Percentiles rank a stretch among this genome's conserved stretches.
phyloP scores from a whole-genome alignment of 2,888 invertebrate genomes.

The Adela reaumurella region DNA sequence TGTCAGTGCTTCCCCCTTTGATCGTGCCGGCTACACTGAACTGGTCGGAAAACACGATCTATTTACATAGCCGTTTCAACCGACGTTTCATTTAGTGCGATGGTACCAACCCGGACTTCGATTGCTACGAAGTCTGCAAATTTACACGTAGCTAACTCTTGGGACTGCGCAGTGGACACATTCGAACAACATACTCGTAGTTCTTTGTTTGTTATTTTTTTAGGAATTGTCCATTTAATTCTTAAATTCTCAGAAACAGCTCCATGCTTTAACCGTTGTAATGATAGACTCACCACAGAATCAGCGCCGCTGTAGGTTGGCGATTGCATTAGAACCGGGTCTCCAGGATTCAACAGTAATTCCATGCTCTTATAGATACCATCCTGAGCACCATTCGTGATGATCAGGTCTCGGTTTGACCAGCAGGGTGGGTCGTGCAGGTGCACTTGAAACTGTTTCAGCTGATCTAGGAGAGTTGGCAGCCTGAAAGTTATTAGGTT shows the following conservation, averaged over 20 bases:
- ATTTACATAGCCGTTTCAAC: no score
- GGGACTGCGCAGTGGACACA: no score
- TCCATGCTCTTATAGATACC: conserved; percentile 73
- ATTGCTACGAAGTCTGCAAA: no score
- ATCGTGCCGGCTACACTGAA: no score
- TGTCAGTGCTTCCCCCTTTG: no score
- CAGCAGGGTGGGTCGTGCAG: conserved; percentile 65
- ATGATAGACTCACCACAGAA: conserved; percentile 53
- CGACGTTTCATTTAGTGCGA: no score
- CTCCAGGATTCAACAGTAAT: conserved; percentile 65
- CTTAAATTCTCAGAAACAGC: neutral
- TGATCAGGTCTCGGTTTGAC: conserved; percentile 58
- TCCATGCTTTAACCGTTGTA: no score
- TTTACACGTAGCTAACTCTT: no score
- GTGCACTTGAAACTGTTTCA: conserved; percentile 60
- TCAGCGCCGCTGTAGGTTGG: conserved; percentile 70
- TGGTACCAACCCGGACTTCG: no score
- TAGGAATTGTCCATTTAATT: neutral
- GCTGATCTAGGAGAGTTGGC: conserved; percentile 52
- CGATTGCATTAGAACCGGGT: conserved; percentile 66
- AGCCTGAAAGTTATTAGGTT: conserved; percentile 45
- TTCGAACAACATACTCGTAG: no score
- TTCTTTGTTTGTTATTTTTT: neutral
- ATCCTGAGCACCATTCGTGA: conserved; percentile 75
- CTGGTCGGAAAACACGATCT: no score